A percentile compares a stretch with the other conserved stretches of the same genome.
phyloP scores from a whole-genome alignment of 2,888 invertebrate genomes.

The Eupithecia abbreviata region DNA sequence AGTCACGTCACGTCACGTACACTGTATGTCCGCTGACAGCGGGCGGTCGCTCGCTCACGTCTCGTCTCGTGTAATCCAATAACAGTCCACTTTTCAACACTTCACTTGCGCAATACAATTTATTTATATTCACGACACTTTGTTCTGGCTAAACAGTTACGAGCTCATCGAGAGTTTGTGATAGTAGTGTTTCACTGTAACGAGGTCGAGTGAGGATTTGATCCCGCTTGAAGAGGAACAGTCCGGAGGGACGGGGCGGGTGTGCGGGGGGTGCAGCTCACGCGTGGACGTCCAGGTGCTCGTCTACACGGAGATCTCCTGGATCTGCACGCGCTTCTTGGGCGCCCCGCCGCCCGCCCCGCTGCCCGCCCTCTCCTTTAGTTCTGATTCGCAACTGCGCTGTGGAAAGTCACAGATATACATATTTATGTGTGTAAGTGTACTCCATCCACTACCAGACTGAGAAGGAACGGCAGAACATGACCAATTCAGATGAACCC shows the following conservation, averaged over 20 bases:
- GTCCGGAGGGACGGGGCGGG: background rate
- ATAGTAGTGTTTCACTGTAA: background rate
- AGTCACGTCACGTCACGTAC: conserved; percentile 16
- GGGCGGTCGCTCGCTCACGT: background rate
- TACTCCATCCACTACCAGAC: background rate
- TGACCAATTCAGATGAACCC: background rate
- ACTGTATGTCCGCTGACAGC: conserved; percentile 1
- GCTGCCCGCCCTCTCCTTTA: conserved; percentile 72
- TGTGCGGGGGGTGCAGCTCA: background rate
- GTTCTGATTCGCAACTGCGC: conserved; percentile 81
- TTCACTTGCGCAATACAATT: conserved; percentile 20
- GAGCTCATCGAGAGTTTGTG: background rate
- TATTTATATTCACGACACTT: conserved; percentile 28
- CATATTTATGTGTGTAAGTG: conserved; percentile 57
- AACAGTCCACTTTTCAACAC: conserved; percentile 23
- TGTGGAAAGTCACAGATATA: conserved; percentile 71
- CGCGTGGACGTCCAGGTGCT: conserved; percentile 43
- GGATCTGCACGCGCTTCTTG: conserved; percentile 91
- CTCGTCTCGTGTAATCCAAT: conserved; percentile 2
- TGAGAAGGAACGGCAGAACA: background rate
- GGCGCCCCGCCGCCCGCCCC: conserved; percentile 77
- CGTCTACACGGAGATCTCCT: conserved; percentile 91
- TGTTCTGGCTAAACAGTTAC: conserved; percentile 1
- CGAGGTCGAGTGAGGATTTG: background rate
- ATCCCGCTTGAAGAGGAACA: background rate